Evolutionary conservation across 2,888 invertebrate genomes (phyloP).

Genomic region (Luperina testacea): DNA sequence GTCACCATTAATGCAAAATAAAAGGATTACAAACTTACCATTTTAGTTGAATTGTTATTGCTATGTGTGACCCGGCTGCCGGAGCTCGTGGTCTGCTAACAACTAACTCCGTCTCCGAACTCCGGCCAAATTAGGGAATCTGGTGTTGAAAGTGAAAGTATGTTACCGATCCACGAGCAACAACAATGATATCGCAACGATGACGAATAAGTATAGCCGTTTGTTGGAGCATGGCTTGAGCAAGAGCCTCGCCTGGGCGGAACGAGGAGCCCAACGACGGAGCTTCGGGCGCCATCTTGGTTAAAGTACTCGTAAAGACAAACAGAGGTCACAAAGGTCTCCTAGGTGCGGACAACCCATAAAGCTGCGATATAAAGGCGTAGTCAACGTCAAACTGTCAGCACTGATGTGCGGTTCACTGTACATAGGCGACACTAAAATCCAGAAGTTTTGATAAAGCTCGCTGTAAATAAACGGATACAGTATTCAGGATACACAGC

Average conservation of each 20-base stretch:
- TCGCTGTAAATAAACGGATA: background rate
- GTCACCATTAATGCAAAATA: background rate
- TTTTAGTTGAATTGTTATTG: constrained; percentile 42
- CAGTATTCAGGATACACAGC: background rate
- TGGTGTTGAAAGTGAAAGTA: constrained; percentile 82
- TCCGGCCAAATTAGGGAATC: constrained; percentile 69
- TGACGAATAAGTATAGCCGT: constrained; percentile 67
- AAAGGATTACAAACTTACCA: constrained; percentile 24
- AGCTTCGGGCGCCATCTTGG: background rate
- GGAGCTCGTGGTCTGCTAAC: constrained; percentile 58
- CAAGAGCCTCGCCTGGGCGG: constrained; percentile 50
- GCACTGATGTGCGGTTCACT: no score
- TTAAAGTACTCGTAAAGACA: background rate
- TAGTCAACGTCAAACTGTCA: no score
- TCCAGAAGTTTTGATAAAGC: background rate
- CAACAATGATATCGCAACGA: constrained; percentile 80
- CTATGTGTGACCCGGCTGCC: constrained; percentile 45
- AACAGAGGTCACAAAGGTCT: background rate
- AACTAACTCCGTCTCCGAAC: constrained; percentile 63
- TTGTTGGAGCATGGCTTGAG: constrained; percentile 48
- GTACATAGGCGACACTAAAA: no score
- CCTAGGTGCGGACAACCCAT: background rate
- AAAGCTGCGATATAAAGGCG: background rate
- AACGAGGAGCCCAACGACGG: background rate
- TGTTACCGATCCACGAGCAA: constrained; percentile 74